phyloP scores from a whole-genome alignment of 2,888 invertebrate species.

The Orthonychiurus folsomi region DNA sequence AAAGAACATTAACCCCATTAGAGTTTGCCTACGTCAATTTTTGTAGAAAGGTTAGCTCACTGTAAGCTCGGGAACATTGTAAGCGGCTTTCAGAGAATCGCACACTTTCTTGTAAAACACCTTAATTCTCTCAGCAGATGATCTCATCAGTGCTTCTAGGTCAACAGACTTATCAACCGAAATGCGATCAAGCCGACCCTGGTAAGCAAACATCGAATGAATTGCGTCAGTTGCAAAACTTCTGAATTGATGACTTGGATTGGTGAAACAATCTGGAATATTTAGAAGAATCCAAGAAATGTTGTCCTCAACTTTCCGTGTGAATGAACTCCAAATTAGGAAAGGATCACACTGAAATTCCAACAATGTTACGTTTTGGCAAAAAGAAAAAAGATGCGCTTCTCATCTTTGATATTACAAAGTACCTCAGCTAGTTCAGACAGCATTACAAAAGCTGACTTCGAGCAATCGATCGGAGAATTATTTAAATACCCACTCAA shows the following conservation, averaged over 20 bases:
- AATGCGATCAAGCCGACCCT: neutral
- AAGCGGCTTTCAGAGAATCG: neutral
- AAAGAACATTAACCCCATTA: too few relatives aligned
- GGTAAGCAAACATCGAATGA: neutral
- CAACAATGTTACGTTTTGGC: neutral
- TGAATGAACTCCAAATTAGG: neutral
- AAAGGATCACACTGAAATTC: conserved; percentile 6
- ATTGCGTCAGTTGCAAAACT: neutral
- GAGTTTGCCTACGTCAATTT: too few relatives aligned
- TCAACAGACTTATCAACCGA: too few relatives aligned
- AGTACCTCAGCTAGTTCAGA: conserved; percentile 5
- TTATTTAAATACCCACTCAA: neutral
- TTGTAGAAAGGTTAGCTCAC: too few relatives aligned
- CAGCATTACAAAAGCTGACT: conserved; percentile 1
- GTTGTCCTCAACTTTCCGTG: neutral
- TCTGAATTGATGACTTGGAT: neutral
- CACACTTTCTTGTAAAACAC: neutral
- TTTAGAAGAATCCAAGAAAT: neutral
- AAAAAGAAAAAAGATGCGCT: too few relatives aligned
- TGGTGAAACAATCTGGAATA: neutral
- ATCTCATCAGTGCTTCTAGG: too few relatives aligned
- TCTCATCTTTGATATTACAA: too few relatives aligned
- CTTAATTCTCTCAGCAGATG: neutral
- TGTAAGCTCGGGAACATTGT: neutral
- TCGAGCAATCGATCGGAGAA: neutral